Evolutionary conservation across 1,140 invertebrate species (phyloP), one percentile per base, ranked within the genome.

Genomic region (Arctopsyche grandis): DNA sequence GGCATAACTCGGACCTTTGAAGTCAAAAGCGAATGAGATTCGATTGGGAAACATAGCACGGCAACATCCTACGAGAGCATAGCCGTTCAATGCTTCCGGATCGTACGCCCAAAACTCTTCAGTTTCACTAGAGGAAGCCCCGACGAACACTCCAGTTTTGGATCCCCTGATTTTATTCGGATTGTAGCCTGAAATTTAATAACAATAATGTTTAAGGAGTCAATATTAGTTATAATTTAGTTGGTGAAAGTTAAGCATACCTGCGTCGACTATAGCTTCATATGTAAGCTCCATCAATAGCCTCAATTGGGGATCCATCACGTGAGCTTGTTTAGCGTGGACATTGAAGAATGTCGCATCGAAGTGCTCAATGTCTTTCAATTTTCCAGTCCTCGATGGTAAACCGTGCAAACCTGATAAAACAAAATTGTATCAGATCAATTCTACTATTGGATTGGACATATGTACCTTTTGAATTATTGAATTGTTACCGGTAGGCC

Each of bases 41-140:
- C 98, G 92, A 86, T 99, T 99, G 48, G 97, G 92, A 86, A 99
- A 98, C 97, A 99, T 99, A 26, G 97, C 95, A 52, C 95, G 90
- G 71, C 93, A 94, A 86, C 96, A 98, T 22, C 98, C 98, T 1
- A 95, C 97, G 81, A 99, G 89, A 43, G 93, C 95, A 88, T 99
- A 99, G 74, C 98, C 97, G 84, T 94, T 96, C 0, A 97, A 91
- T 83, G 91, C 90, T 56, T 96, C 94, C 0, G 91, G 89, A 85
- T 95, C 91, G 19, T 84, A 83, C 14, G 91, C 92, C 93, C 94
- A 97, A 82, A 90, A 92, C 84, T 97, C 95, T 81, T 95, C 94
- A 3, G 94, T 93, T 86, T 98, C 97, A 46, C 94, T 95, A 19
- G 91, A 91, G 77, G 95, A 97, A 0, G 94, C 94, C 69, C 97